Base-by-base conservation (phyloP, 2,797 vertebrate species). In the Linurgus olivaceus region DNA sequence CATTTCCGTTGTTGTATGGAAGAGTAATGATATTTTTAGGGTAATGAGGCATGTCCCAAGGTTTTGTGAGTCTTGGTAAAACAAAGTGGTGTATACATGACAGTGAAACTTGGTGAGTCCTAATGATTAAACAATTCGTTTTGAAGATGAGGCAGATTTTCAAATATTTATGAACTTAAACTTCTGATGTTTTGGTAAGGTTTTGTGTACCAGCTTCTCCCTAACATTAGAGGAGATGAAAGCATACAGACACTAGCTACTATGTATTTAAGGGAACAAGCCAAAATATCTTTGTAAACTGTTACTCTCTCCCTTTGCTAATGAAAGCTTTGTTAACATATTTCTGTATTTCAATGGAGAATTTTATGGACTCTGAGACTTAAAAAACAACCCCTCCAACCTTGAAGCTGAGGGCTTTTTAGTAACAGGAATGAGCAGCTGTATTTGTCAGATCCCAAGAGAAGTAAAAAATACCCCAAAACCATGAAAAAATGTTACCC, bases 101-200 rank as follows among this genome's bases (percentile, higher is more conserved):
- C 1, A 59, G 24, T 75, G 47, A 35, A 90, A 55, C 50, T 62
- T 50, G n/a, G 31, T 67, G 50, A 87, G 38, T 65, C 48, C 55
- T 74, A 38, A 55, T 76, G 74, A 86, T 80, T 85, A 90, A 85
- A 68, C 55, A 76, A 6, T 84, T 89, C 37, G 20, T 89, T 89
- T 90, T 89, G 71, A 86, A 80, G 47, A 85, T 88, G 42, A 54
- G 63, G 40, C 71, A 87, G 72, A 51, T 70, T 88, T 76, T 61
- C 65, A 95, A 93, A 87, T 96, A 87, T 85, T 96, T 93, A 80
- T 23, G 4, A 76, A 82, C 67, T 84, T 71, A 37, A 63, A 79
- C n/a, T 67, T 79, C 51, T 17, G 50, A n/a, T 89, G 70, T 94
- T 96, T 94, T 87, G 31, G 37, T 76, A 87, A 86, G 28, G 31